Evolutionary conservation across 2,888 invertebrate species (phyloP).

Genomic region (Drosophila diplacantha): DNA sequence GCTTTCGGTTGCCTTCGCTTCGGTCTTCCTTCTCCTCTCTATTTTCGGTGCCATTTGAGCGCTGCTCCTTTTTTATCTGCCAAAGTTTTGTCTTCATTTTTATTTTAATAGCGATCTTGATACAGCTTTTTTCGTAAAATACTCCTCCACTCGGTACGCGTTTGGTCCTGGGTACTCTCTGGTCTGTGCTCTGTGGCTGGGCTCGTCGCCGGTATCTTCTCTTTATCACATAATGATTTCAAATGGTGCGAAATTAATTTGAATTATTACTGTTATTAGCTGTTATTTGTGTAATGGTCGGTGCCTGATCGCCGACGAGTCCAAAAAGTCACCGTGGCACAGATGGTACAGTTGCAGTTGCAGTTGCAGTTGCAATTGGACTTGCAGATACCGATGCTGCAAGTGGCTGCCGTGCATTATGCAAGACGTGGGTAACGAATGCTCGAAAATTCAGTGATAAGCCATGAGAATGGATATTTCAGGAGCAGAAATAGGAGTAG

Average conservation of each 20-base stretch:
- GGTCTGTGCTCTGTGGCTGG: neutral
- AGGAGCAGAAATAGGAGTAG: constrained; percentile 3
- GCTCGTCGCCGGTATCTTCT: constrained; percentile 27
- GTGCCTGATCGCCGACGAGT: constrained; percentile 22
- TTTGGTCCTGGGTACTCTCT: neutral
- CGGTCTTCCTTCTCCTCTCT: constrained; percentile 32
- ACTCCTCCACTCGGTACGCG: constrained; percentile 7
- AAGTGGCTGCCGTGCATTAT: constrained; percentile 52
- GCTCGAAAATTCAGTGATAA: constrained; percentile 44
- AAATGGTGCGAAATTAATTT: constrained; percentile 70
- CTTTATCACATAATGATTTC: constrained; percentile 70
- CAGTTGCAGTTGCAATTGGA: constrained; percentile 13
- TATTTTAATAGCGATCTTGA: constrained; percentile 71
- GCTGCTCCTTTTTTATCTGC: constrained; percentile 56
- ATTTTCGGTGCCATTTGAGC: constrained; percentile 28
- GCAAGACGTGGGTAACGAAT: constrained; percentile 53
- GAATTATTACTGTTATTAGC: constrained; percentile 70
- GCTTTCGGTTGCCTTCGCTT: constrained; percentile 47
- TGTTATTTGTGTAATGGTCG: constrained; percentile 65
- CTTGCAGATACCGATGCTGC: constrained; percentile 14
- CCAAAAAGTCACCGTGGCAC: constrained; percentile 16
- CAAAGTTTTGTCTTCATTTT: constrained; percentile 72
- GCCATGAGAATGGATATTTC: constrained; percentile 22
- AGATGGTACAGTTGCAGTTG: constrained; percentile 24
- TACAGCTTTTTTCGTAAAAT: constrained; percentile 32